Evolutionary conservation across 1,140 invertebrate genomes (phyloP), one percentile per base, ranked within the genome.

Genomic region (Polypedilum pembai): DNA sequence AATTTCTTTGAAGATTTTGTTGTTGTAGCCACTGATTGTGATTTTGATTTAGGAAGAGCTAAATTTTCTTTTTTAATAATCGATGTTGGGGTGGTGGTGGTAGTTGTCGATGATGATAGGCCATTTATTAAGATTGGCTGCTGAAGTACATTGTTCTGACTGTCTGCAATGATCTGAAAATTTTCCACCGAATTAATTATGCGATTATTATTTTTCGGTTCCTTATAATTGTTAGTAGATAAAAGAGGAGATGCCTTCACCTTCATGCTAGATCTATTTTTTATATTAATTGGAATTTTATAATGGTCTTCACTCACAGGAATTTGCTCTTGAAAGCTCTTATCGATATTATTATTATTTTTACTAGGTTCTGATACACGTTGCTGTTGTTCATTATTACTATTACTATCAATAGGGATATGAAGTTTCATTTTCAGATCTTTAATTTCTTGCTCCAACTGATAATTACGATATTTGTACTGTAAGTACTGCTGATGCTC

Each of bases 141-240:
- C 21, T 74, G 73, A 56, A 41, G 40, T 4, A 40, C 40, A 41
- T 41, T 56, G 7, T 40, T 73, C 17, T 56, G 3, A 1, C 18
- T n/a, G 41, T 81, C 78, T 41, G 78, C 80, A n/a, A 78, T 77
- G 74, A 82, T 82, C 81, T 82, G 81, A 82, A 82, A 82, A 78
- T 82, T 82, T 82, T 82, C 81, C 79, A 82, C 80, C 77, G 81
- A 82, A 77, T 81, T 80, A 78, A 82, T 45, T 78, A 82, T 82
- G 75, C 65, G 33, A 18, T 75, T 75, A 73, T n/a, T 8, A 18
- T 8, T 74, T n/a, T 41, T 40, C 8, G 20, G 7, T 33, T 24
- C 21, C 33, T 73, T 40, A 73, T 15, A 15, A 15, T 33, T 73
- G 24, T 21, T 40, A 73, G 69, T 15, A 73, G 73, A 41, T 17